A percentile compares a stretch with the other conserved stretches of the same genome.
phyloP scores from a whole-genome alignment of 2,113 vertebrate species.

The Petaurus breviceps region DNA sequence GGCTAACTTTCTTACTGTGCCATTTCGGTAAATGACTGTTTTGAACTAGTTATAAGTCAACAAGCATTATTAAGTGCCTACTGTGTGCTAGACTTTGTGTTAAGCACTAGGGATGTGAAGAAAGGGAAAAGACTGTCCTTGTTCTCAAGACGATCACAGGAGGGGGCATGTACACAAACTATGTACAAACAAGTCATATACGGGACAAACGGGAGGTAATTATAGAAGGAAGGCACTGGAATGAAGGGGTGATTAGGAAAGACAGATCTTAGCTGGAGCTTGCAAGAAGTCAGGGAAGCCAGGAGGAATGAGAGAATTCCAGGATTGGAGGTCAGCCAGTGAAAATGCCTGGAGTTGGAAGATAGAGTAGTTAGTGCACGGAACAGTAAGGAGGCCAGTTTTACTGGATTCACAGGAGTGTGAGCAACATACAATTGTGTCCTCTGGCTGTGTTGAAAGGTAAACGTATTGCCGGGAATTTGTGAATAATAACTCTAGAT shows the following conservation, averaged over 20 bases:
- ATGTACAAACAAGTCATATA: background rate
- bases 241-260: background rate
- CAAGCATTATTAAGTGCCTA: background rate
- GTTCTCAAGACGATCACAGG: background rate
- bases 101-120: background rate
- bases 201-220: background rate
- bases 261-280: background rate
- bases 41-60: background rate
- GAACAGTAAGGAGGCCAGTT: background rate
- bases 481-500: background rate
- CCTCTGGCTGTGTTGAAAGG: background rate
- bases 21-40: background rate
- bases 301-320: background rate
- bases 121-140: background rate
- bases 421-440: background rate
- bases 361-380: background rate
- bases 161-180: background rate
- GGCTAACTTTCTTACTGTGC: background rate
- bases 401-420: background rate
- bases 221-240: background rate
- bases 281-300: background rate
- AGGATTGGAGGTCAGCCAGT: background rate
- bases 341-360: background rate
- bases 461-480: background rate
- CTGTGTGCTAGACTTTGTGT: background rate